Evolutionary conservation across 2,113 vertebrate genomes (phyloP), one percentile per base, ranked within the genome.

Genomic region (Oxyura jamaicensis): DNA sequence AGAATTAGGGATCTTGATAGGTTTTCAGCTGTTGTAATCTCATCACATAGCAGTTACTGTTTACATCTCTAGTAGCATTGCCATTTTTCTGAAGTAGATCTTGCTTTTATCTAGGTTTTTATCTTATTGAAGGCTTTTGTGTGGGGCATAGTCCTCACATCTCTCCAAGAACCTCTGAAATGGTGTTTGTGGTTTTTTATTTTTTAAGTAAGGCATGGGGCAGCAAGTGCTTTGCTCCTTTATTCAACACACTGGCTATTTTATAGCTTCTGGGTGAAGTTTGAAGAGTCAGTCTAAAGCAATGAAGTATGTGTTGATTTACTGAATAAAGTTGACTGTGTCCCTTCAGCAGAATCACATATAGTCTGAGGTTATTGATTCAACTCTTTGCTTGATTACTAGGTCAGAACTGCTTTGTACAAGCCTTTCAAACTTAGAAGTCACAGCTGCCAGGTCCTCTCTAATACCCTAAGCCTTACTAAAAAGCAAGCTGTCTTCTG

Each of bases 361-460:
- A 46, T 41, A n/a, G 13, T 80, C 58, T 60, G 56, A 81, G 46
- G 33, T 71, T 78, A 72, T 59, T 59, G 75, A 93, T 72, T 48
- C 80, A 71, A 81, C 46, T 75, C 48, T 92, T 86, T 84, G 12
- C 88, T 93, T 88, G 83, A 60, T 92, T 91, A 53, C 55, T 83
- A 58, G 18, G 33, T 86, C 79, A 44, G 77, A 82, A 55, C 67
- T 91, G 75, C 75, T 88, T 87, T 77, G 74, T 77, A 63, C 67
- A 67, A 67, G 76, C 19, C 75, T n/a, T 63, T 55, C 53, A 56
- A 52, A 25, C 13, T 55, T 25, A 8, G 46, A 90, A 91, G 60
- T 75, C 2, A 1, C 13, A 56, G 56, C 72, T 91, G 63, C 17
- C 42, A 56, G 46, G 56, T 90, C 29, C 29, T 44, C 33, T 88